Conservation (phyloP, 2,888 invertebrate species). For the Habrosyne pyritoides region DNA sequence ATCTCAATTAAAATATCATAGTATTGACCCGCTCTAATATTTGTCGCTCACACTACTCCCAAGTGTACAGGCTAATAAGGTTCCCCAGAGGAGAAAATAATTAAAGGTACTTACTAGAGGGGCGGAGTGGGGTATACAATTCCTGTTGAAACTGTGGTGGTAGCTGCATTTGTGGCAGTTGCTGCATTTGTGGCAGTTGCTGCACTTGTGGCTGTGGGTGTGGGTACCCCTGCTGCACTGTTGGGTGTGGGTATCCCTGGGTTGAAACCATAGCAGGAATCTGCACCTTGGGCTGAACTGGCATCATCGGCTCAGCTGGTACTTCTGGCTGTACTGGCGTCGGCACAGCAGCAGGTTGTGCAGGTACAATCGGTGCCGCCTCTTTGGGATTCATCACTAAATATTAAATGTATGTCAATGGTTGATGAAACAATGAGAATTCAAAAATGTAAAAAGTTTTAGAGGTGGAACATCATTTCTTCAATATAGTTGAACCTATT, state of each 20-base stretch:
- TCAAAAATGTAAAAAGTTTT: constrained; percentile 11
- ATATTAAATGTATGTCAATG: constrained; percentile 37
- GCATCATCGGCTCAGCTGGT: constrained; percentile 11
- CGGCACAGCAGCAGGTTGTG: constrained; percentile 10
- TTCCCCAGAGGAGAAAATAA: too few relatives aligned
- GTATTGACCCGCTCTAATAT: too few relatives aligned
- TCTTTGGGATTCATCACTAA: constrained; percentile 71
- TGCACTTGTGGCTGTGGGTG: constrained; percentile 19
- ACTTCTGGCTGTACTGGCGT: constrained; percentile 15
- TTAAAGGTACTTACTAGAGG: constrained; percentile 50
- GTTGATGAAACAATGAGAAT: constrained; percentile 17
- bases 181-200: too few relatives aligned
- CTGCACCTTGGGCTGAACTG: constrained; percentile 19
- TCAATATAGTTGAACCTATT: too few relatives aligned
- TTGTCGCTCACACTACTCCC: too few relatives aligned
- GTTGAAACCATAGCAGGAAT: too few relatives aligned
- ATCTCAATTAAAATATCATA: too few relatives aligned
- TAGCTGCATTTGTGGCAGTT: too few relatives aligned
- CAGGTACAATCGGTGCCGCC: constrained; percentile 23
- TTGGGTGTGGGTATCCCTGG: background rate
- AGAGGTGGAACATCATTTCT: too few relatives aligned
- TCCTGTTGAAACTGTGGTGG: constrained; percentile 18
- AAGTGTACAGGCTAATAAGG: too few relatives aligned
- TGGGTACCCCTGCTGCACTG: constrained; percentile 4
- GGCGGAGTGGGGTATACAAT: constrained; percentile 27